Conservation (phyloP, 2,888 invertebrate genomes). For the Lathronympha strigana region DNA sequence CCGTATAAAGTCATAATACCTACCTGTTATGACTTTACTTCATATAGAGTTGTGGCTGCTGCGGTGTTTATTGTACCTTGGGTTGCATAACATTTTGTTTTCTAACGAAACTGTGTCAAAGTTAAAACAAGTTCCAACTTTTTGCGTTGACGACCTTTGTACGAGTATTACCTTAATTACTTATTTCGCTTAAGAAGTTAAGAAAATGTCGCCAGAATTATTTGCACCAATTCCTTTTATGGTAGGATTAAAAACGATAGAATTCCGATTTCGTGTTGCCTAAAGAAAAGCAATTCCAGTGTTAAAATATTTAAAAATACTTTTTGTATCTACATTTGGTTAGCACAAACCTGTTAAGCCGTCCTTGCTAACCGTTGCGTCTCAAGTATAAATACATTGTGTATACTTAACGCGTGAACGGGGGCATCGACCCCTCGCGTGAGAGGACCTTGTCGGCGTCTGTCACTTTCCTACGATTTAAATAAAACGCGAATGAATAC, state of each 20-base stretch:
- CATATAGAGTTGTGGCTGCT: no score
- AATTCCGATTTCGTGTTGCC: not conserved
- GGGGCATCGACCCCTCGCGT: conserved; percentile 66
- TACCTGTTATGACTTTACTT: no score
- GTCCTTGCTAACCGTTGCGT: conserved; percentile 34
- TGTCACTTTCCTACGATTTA: conserved; percentile 61
- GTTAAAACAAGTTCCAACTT: conserved; percentile 7
- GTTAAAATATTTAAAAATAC: conserved; percentile 2
- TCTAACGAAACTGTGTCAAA: conserved; percentile 18
- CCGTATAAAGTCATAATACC: no score
- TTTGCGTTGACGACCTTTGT: not conserved
- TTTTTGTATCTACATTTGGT: conserved; percentile 22
- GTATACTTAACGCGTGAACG: conserved; percentile 46
- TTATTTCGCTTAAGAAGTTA: no score
- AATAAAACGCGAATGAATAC: conserved; percentile 41
- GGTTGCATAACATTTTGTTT: conserved; percentile 8
- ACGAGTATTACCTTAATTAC: no score
- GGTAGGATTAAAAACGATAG: not conserved
- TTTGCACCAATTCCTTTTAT: no score
- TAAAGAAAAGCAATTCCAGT: not conserved
- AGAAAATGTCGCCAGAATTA: no score
- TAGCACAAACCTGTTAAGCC: conserved; percentile 24
- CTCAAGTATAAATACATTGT: conserved; percentile 29
- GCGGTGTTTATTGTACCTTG: not conserved
- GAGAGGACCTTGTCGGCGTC: conserved; percentile 63